phyloP scores from a whole-genome alignment of 92 coral and sea anemone species.

The Umimayanthus kanabou region DNA sequence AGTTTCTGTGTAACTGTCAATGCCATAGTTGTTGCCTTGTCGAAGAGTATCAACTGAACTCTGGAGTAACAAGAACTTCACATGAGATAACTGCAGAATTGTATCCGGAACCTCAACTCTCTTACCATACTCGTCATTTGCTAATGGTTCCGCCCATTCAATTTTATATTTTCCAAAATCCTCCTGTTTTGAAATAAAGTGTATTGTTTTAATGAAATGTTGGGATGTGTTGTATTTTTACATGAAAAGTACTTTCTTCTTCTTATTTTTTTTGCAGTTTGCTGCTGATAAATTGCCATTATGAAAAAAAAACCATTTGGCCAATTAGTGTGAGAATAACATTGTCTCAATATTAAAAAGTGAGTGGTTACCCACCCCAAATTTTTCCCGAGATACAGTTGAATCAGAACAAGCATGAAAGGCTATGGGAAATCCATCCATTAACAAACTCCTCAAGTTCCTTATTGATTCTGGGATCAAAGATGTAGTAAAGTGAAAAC shows the following conservation, averaged over 20 bases:
- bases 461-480: not conserved
- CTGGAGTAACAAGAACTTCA: not conserved
- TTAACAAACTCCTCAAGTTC: constrained; percentile 5
- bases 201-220: constrained; percentile 9
- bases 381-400: constrained; percentile 1
- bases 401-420: constrained; percentile 10
- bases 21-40: constrained; percentile 13
- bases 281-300: not conserved
- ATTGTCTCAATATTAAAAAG: not conserved
- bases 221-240: constrained; percentile 6
- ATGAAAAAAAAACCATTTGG: too few species aligned
- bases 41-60: constrained; percentile 12
- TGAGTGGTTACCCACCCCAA: constrained; percentile 7
- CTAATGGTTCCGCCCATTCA: constrained; percentile 5
- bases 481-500: constrained; percentile 10
- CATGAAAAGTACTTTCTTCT: constrained; percentile 1
- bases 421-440: constrained; percentile 11
- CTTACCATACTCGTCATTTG: constrained; percentile 16
- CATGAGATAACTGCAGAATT: constrained; percentile 10
- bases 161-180: not conserved
- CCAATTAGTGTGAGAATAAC: not conserved
- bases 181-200: constrained; percentile 17
- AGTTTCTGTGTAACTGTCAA: constrained; percentile 9
- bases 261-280: not conserved
- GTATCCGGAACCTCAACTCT: constrained; percentile 6